phyloP scores from a whole-genome alignment of 2,888 invertebrate genomes.

The Agrochola circellaris region DNA sequence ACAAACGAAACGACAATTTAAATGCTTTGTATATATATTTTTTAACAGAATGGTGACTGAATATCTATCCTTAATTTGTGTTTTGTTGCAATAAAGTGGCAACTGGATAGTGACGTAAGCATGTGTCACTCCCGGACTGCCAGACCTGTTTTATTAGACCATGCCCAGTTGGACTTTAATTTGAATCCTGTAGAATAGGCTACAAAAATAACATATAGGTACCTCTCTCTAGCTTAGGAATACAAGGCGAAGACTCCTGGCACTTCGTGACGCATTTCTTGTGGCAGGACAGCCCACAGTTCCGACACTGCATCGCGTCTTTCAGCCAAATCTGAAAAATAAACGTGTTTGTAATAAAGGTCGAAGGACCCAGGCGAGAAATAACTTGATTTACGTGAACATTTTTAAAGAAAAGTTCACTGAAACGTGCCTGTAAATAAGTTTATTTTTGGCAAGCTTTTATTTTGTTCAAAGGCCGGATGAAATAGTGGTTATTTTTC shows the following conservation, averaged over 20 bases:
- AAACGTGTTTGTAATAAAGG: conserved; percentile 4
- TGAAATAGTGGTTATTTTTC: conserved; percentile 8
- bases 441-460: conserved; percentile 27
- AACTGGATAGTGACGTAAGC: no score
- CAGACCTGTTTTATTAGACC: no score
- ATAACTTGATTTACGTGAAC: conserved; percentile 38
- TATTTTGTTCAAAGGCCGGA: conserved; percentile 1
- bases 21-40: no score
- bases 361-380: conserved; percentile 44
- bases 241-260: conserved; percentile 89
- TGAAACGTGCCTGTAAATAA: conserved; percentile 33
- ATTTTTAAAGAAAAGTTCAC: conserved; percentile 16
- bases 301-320: conserved; percentile 97
- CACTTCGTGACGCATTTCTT: conserved; percentile 98
- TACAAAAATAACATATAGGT: conserved; percentile 44
- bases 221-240: conserved; percentile 85
- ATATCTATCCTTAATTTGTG: no score
- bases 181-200: neutral
- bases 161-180: no score
- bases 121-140: no score
- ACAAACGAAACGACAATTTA: no score
- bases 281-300: conserved; percentile 97
- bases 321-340: conserved; percentile 97
- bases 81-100: no score
- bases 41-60: no score